Conservation (phyloP, 2,113 vertebrate species). For the Actenoides lindsayi region DNA sequence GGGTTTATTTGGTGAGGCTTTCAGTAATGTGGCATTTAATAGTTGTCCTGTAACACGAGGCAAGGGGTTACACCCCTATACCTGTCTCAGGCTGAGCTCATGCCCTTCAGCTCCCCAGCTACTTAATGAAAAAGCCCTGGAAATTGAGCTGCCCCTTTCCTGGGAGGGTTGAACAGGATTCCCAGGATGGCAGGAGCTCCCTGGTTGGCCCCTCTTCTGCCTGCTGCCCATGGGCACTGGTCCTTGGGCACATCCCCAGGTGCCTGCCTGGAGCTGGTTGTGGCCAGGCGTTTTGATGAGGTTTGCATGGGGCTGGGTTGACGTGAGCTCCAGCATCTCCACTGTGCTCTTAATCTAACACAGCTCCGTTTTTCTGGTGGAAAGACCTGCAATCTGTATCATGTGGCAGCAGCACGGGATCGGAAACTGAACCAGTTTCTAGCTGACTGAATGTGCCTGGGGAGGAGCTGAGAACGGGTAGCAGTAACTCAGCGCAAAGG, state of each 20-base stretch:
- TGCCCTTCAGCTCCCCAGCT: neutral
- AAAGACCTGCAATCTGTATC: neutral
- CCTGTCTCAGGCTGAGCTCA: neutral
- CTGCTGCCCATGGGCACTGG: rapidly evolving
- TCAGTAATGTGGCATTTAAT: neutral
- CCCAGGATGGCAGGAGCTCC: neutral
- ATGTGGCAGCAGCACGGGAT: neutral
- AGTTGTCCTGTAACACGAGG: neutral
- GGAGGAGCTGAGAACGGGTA: neutral
- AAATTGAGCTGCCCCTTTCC: neutral
- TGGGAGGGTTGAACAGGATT: neutral
- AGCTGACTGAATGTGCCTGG: neutral
- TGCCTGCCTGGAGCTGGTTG: neutral
- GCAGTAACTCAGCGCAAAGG: neutral
- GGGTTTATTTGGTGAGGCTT: neutral
- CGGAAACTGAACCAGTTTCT: neutral
- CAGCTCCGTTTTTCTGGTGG: neutral
- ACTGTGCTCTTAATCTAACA: rapidly evolving
- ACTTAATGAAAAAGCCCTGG: neutral
- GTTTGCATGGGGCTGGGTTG: neutral
- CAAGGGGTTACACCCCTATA: neutral
- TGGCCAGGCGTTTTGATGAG: neutral
- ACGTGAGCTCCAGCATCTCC: rapidly evolving
- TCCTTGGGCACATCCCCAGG: neutral
- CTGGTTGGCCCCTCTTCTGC: neutral